Base-by-base conservation (phyloP, 2,797 vertebrate species). In the Synanceia verrucosa region DNA sequence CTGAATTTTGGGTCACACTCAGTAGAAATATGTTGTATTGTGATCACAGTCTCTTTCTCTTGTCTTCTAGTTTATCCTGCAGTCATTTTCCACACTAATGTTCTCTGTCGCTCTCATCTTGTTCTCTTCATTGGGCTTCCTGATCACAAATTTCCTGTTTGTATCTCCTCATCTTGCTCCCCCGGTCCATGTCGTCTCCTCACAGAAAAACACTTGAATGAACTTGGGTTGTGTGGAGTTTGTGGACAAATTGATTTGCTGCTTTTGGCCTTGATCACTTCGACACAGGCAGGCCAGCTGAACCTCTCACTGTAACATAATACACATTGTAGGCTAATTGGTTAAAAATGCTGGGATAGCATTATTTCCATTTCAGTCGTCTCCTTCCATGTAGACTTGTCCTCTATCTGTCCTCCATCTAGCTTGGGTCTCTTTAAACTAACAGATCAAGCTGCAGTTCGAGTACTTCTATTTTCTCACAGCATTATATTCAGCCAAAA, bases 91-190 rank as follows among this genome's bases (percentile, higher is more conserved):
- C 56, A 61, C 59, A 21, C 16, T 31, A 10, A 46, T 59, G 50
- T 70, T 83, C 34, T 59, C 53, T 65, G 28, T 24, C 51, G 58
- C n/a, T 57, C 43, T 72, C 68, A 26, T 71, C 43, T 46, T 24
- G 16, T 29, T 60, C 24, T 63, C 23, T 34, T 75, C 70, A 21
- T 31, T 57, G 23, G 33, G 23, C 31, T 73, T 77, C 61, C 63
- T 67, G 60, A 63, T 81, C 50, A 37, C 71, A 71, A 47, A 82
- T 79, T 76, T 83, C 65, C 65, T 78, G 56, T 76, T 76, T 71
- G 34, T 72, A 61, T 82, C 58, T 76, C 62, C 66, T 34, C 16
- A 37, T 76, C 76, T 81, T 6, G 18, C 34, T 48, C 36, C 47
- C 58, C 21, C 16, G 10, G 36, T 19, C 72, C 21, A 12, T 29